A percentile compares a stretch with the other conserved stretches of the same genome.
phyloP scores from a whole-genome alignment of 2,113 vertebrate genomes.

The Calidris pugnax region DNA sequence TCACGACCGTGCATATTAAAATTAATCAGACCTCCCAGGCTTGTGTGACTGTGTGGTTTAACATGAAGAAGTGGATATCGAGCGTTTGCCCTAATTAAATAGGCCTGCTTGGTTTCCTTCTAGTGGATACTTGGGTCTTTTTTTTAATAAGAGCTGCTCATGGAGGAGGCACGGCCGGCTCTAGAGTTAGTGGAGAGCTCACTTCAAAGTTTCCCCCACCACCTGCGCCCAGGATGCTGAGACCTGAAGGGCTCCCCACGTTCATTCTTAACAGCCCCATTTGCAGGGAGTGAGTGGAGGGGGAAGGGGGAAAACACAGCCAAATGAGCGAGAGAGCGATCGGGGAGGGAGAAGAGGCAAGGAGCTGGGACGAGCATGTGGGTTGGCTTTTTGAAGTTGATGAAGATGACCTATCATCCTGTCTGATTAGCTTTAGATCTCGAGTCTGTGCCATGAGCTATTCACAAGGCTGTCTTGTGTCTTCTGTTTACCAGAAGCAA shows the following conservation, averaged over 20 bases:
- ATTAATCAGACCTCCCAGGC: slow-evolving; percentile 81
- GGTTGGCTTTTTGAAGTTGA: slow-evolving; percentile 64
- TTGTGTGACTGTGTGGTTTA: slow-evolving; percentile 72
- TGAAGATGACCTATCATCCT: slow-evolving; percentile 60
- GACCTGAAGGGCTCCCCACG: slow-evolving; percentile 58
- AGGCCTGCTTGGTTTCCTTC: slow-evolving; percentile 77
- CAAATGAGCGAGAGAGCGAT: background rate
- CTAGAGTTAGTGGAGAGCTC: slow-evolving; percentile 71
- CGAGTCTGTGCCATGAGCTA: slow-evolving; percentile 34
- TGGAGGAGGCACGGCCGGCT: slow-evolving; percentile 72
- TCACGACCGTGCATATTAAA: slow-evolving; percentile 82
- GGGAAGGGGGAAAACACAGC: slow-evolving; percentile 14
- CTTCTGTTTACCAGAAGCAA: slow-evolving; percentile 42
- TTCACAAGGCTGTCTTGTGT: slow-evolving; percentile 47
- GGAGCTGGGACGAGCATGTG: slow-evolving; percentile 40
- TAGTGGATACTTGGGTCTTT: slow-evolving; percentile 79
- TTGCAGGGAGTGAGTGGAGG: background rate
- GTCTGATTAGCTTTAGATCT: slow-evolving; percentile 39
- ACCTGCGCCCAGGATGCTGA: slow-evolving; percentile 75
- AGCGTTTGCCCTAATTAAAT: slow-evolving; percentile 81
- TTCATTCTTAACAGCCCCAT: slow-evolving; percentile 29
- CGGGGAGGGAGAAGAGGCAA: background rate
- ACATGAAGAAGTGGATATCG: slow-evolving; percentile 77
- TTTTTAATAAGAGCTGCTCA: slow-evolving; percentile 81
- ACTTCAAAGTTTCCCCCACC: slow-evolving; percentile 73